Evolutionary conservation across 2,113 vertebrate species (phyloP).

Genomic region (Prochilodus magdalenae): DNA sequence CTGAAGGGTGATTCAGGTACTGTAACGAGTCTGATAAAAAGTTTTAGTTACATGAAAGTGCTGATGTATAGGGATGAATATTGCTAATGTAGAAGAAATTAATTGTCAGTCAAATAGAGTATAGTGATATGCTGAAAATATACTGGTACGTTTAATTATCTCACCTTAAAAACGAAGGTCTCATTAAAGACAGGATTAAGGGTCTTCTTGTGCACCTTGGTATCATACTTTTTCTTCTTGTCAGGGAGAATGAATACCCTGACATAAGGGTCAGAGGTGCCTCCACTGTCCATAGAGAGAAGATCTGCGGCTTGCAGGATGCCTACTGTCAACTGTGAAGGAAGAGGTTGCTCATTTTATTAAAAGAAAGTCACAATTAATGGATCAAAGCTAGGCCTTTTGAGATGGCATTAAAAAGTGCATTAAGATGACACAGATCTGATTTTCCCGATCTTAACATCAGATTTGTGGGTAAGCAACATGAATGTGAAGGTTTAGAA

Average conservation of each 20-base stretch:
- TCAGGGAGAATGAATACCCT: constrained; percentile 96
- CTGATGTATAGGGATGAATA: no score
- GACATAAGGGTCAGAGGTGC: constrained; percentile 96
- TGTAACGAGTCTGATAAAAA: no score
- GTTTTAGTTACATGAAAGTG: no score
- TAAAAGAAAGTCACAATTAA: background rate
- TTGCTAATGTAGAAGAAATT: background rate
- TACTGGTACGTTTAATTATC: background rate
- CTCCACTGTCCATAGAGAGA: constrained; percentile 93
- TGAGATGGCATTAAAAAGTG: background rate
- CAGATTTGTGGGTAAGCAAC: no score
- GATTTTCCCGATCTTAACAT: no score
- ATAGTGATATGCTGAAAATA: background rate
- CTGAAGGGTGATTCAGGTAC: no score
- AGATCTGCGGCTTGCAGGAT: constrained; percentile 95
- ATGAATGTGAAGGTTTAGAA: no score
- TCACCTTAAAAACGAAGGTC: constrained; percentile 94
- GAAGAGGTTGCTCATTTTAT: background rate
- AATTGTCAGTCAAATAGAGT: background rate
- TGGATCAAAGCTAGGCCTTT: background rate
- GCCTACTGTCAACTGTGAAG: constrained; percentile 88
- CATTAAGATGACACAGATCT: no score
- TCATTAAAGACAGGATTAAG: constrained; percentile 97
- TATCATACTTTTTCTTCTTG: constrained; percentile 98
- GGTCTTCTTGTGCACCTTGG: constrained; percentile 97